A percentile compares a stretch with the other conserved stretches of the same genome.
Conservation (phyloP, 2,797 vertebrate genomes). For the Eutrigla gurnardus region DNA sequence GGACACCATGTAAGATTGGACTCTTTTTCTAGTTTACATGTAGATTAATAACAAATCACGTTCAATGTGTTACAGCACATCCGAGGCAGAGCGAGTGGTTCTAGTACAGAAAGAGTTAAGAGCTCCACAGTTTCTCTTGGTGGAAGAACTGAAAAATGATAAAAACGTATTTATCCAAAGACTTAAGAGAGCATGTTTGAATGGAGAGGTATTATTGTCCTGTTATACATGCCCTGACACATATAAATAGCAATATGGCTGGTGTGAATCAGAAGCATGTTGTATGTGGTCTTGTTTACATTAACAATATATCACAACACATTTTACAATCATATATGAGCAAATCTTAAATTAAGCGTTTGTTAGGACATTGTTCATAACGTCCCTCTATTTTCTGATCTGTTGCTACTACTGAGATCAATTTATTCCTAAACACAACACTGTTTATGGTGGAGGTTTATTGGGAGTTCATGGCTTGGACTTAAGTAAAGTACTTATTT, state of each 20-base stretch:
- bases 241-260: not conserved
- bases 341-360: not conserved
- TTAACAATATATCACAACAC: not conserved
- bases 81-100: not conserved
- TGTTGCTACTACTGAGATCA: not conserved
- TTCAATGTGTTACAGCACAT: not conserved
- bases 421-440: not conserved
- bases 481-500: not conserved
- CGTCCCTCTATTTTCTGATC: not conserved
- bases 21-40: not conserved
- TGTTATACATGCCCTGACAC: not conserved
- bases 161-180: not conserved
- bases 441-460: not conserved
- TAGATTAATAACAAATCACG: not conserved
- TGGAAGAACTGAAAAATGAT: not conserved
- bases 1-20: not conserved
- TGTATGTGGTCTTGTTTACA: not conserved
- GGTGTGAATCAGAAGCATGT: not conserved
- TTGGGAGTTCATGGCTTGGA: not conserved
- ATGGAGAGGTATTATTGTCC: not conserved
- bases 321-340: not conserved
- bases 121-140: not conserved
- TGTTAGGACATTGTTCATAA: no score
- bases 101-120: not conserved
- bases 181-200: not conserved